Base-by-base conservation (phyloP, 2,888 invertebrate genomes). In the Ecdyonurus torrentis region DNA sequence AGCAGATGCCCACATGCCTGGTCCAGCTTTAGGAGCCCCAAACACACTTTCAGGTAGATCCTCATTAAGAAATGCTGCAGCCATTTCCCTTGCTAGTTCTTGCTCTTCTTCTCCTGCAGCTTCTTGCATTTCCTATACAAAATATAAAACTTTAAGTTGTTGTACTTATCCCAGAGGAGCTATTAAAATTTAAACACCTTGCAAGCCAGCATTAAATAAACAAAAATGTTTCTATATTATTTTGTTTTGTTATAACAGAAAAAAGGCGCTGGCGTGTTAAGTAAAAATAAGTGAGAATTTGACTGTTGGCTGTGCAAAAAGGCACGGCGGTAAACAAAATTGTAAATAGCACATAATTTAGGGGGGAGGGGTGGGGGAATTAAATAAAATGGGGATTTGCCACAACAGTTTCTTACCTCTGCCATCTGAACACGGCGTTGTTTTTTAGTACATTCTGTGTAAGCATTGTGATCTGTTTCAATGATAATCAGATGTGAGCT, bases 401-500 rank as follows among this genome's bases (percentile, higher is more conserved):
- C n/a, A n/a, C n/a, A n/a, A n/a, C 24, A 58, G 23, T 25, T 20
- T 63, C 62, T 63, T 66, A 73, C 72, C 73, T 96, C 93, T 0
- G 97, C 97, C 92, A 99, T 96, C 79, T 98, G 97, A 63, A 92
- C 82, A 69, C 94, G 84, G 65, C 94, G 82, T 69, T 91, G 90
- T 70, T 86, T 88, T 73, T 99, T 99, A 58, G 95, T 95, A 68
- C 94, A 91, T 69, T 97, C 96, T 0, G 98, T 98, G 73, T 97
- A 99, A 0, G 98, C 89, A 74, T 97, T 98, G 74, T 99, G 97
- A 75, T 99, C 99, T 15, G 97, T 95, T 77, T 99, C 98, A 55
- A 97, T 84, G 63, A 96, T 81, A 60, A 98, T 83, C 63, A 99
- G 81, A 71, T 94, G 89, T 25, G 89, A 90, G 20, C 90, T 89